Conservation (phyloP, 37 sponge, comb jelly and placozoan genomes). For the Cladorhizidae sp. region DNA sequence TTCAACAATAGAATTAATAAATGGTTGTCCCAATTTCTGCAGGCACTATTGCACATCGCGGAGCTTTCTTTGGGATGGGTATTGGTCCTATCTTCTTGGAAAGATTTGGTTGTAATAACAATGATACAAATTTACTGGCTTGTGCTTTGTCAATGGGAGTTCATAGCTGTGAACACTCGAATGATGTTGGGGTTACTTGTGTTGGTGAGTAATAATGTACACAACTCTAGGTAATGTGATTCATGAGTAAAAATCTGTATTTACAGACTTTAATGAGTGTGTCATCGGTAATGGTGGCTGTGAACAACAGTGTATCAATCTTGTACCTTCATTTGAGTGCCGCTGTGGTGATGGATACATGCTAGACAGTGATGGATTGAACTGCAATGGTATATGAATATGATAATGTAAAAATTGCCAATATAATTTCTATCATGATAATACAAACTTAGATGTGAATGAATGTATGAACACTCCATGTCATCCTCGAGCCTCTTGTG, state of each 20-base stretch:
- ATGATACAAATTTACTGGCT: conserved; percentile 10
- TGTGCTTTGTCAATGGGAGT: conserved; percentile 18
- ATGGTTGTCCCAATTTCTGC: not conserved
- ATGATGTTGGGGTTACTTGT: conserved; percentile 68
- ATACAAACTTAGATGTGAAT: conserved; percentile 47
- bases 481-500: conserved; percentile 28
- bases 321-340: conserved; percentile 45
- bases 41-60: conserved; percentile 11
- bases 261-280: conserved; percentile 74
- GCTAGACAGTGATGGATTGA: conserved; percentile 4
- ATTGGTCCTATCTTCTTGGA: conserved; percentile 42
- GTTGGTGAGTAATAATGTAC: conserved; percentile 10
- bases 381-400: conserved; percentile 11
- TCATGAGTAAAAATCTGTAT: not conserved
- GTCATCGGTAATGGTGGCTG: conserved; percentile 19
- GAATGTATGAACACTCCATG: conserved; percentile 32
- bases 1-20: too few species aligned
- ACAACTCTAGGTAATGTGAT: not conserved
- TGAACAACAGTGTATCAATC: conserved; percentile 51
- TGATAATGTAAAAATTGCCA: not conserved
- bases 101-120: conserved; percentile 3
- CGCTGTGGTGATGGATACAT: conserved; percentile 46
- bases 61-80: conserved; percentile 21
- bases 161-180: conserved; percentile 39
- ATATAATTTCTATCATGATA: too few species aligned